Conservation (phyloP, 1,140 invertebrate species). For the Drosophila bipectinata region DNA sequence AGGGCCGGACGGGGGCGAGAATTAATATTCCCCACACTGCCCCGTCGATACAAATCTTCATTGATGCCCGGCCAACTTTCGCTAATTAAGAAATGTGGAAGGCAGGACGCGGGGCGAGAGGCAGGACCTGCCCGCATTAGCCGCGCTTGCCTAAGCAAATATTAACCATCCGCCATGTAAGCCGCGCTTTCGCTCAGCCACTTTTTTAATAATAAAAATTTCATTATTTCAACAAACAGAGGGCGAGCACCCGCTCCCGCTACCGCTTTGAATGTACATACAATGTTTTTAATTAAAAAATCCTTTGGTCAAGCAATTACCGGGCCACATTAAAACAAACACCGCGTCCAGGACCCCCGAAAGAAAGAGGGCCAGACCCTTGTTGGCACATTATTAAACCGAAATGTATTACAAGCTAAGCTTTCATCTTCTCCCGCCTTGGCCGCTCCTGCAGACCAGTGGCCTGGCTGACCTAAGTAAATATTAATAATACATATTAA, state of each 20-base stretch:
- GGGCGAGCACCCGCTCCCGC: neutral
- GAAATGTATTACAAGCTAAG: constrained; percentile 65
- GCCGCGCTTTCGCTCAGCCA: constrained; percentile 50
- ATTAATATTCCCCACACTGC: constrained; percentile 40
- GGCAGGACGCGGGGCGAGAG: constrained; percentile 2
- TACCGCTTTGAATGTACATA: constrained; percentile 48
- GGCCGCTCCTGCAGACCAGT: neutral
- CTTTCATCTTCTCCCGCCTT: constrained; percentile 61
- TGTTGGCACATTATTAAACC: constrained; percentile 64
- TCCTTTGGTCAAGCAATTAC: constrained; percentile 81
- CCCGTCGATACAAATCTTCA: constrained; percentile 36
- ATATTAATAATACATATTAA: constrained; percentile 84
- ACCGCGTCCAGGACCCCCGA: constrained; percentile 33
- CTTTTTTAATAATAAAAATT: constrained; percentile 74
- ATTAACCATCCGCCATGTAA: constrained; percentile 61
- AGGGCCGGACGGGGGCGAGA: constrained; percentile 1
- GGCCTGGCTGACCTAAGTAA: constrained; percentile 77
- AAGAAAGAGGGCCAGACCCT: constrained; percentile 41
- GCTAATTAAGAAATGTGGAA: constrained; percentile 64
- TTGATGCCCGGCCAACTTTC: constrained; percentile 24
- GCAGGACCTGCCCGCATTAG: constrained; percentile 48
- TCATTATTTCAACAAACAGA: constrained; percentile 73
- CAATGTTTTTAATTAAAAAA: constrained; percentile 81
- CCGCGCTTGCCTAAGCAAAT: constrained; percentile 64
- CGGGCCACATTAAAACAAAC: constrained; percentile 75